phyloP scores from a whole-genome alignment of 2,888 invertebrate species.

The Notodonta dromedarius region DNA sequence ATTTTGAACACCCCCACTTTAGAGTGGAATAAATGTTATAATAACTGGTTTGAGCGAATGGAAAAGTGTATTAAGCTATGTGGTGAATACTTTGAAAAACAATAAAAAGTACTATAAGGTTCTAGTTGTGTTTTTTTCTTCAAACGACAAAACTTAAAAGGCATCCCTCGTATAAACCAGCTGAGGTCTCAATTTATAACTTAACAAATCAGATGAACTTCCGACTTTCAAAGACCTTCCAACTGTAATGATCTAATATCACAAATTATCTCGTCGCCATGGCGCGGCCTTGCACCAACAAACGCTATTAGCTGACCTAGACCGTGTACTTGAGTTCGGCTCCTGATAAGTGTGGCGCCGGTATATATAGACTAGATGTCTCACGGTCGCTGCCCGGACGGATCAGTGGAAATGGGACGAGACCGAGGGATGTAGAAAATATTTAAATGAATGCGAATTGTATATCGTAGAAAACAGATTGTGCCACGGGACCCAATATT shows the following conservation, averaged over 20 bases:
- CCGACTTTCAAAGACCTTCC: slow-evolving; percentile 7
- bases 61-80: too few relatives aligned
- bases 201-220: neutral
- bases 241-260: slow-evolving; percentile 11
- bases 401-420: slow-evolving; percentile 5
- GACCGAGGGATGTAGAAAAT: neutral
- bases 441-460: neutral
- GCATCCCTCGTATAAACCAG: neutral
- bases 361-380: slow-evolving; percentile 53
- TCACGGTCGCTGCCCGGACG: slow-evolving; percentile 45
- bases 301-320: slow-evolving; percentile 48
- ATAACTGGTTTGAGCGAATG: too few relatives aligned
- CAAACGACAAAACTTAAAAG: too few relatives aligned
- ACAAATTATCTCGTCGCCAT: slow-evolving; percentile 24
- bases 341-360: slow-evolving; percentile 37
- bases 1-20: too few relatives aligned
- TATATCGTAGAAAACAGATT: too few relatives aligned
- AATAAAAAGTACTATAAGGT: too few relatives aligned
- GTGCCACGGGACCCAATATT: too few relatives aligned
- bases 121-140: too few relatives aligned
- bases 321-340: slow-evolving; percentile 43
- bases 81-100: too few relatives aligned
- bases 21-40: too few relatives aligned
- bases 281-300: slow-evolving; percentile 40
- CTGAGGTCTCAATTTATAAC: neutral